phyloP scores from a whole-genome alignment of 2,888 invertebrate genomes.

The Dione juno region DNA sequence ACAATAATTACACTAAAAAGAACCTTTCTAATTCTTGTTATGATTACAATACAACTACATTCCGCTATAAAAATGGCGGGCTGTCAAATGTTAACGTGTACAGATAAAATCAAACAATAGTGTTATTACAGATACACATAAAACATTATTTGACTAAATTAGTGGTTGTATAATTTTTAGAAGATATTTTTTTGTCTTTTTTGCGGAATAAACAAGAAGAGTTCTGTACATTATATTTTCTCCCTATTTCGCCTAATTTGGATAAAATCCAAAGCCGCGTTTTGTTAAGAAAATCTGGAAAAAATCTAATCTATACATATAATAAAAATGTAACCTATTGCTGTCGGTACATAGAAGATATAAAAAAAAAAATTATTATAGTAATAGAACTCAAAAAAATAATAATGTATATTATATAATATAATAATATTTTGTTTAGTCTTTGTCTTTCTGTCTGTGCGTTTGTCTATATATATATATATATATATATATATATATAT shows the following conservation, averaged over 20 bases:
- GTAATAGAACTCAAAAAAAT: too few species aligned
- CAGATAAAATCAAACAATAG: conserved; percentile 41
- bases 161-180: conserved; percentile 3
- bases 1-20: conserved; percentile 21
- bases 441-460: too few species aligned
- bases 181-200: neutral
- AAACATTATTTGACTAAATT: conserved; percentile 33
- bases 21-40: conserved; percentile 32
- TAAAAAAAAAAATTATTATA: too few species aligned
- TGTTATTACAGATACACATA: conserved; percentile 30
- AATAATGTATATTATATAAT: too few species aligned
- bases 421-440: too few species aligned
- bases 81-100: conserved; percentile 36
- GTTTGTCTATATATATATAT: too few species aligned
- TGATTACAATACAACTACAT: conserved; percentile 21
- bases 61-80: conserved; percentile 26
- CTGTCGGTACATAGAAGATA: too few species aligned
- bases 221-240: too few species aligned
- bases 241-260: neutral
- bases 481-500: too few species aligned
- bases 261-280: neutral
- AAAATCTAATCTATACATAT: too few species aligned
- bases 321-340: too few species aligned
- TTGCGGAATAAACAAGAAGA: neutral
- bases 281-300: neutral